Evolutionary conservation across 2,888 invertebrate species (phyloP), one percentile per base, ranked within the genome.

Genomic region (Oscheius myriophilus): DNA sequence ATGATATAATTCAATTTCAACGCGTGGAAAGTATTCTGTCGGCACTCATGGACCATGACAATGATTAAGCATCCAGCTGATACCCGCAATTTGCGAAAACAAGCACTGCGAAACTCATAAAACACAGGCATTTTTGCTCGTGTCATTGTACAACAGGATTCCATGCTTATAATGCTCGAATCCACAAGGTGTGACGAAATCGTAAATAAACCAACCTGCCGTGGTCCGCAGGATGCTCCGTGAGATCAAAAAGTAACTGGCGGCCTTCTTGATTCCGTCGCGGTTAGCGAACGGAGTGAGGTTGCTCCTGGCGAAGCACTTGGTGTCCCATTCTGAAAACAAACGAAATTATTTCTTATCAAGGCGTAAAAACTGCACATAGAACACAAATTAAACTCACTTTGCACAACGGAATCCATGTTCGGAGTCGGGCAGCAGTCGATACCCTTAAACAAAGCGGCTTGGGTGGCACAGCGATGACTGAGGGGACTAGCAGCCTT

Each of bases 191-290:
- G n/a, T n/a, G n/a, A n/a, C n/a, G n/a, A n/a, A n/a, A n/a, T n/a
- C n/a, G n/a, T n/a, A n/a, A n/a, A n/a, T n/a, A n/a, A 43, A 43
- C 45, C 16, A 9, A 64, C 64, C 68, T 54, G 51, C 75, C 72
- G 18, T 72, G 57, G 43, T 59, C 67, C 26, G 72, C 75, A 18
- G 72, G 54, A 49, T 75, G 75, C 21, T 75, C 72, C 21, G 66
- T 70, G 25, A 75, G 72, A 55, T 72, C 71, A 55, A 72, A 71
- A 7, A 67, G 25, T 72, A 67, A 0, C 67, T 70, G 16, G 75
- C 75, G 18, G 75, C 75, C 46, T 72, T 70, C 21, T 72, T 58
- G 45, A 75, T 67, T 26, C 67, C 69, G 1, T 67, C 57, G 33
- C 72, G 42, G 26, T 67, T 39, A 1, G 75, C 33, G 55, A 75